Evolutionary conservation across 2,888 invertebrate species (phyloP), one percentile per base, ranked within the genome.

Genomic region (Mactromeris polynyma): DNA sequence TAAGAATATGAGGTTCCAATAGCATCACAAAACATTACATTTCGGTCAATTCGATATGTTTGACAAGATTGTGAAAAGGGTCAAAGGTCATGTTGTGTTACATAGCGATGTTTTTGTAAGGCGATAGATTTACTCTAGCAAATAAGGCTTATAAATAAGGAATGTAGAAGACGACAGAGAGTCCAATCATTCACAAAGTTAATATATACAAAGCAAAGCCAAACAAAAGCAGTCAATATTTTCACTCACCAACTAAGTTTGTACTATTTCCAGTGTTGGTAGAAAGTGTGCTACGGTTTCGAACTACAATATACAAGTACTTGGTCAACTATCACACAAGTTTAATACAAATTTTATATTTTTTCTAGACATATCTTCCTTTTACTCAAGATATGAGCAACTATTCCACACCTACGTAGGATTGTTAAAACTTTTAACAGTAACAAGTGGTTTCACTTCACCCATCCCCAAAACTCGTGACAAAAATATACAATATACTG

Each of bases 291-390:
- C 69, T 83, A 73, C 31, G 64, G 83, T 58, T 42, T 83, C 83
- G 42, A 83, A 83, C 83, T 83, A 83, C 40, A 83, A 83, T 83
- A 46, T 83, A 83, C 19, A 69, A 83, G 73, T 46, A 36, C 11
- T 58, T 54, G n/a, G 58, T 64, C 58, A 64, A 64, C 58, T 64
- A 64, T 26, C 58, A 64, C 58, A 26, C n/a, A 54, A 54, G 19
- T 6, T 64, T 11, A 46, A 46, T 46, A 46, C 14, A 46, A 46
- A 17, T 46, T 11, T 3, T 46, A 46, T 46, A 14, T 46, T 46
- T 46, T 46, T 14, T 46, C 11, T n/a, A n/a, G n/a, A n/a, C n/a
- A n/a, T n/a, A n/a, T n/a, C n/a, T n/a, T 46, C 46, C 14, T 9
- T 2, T 11, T 46, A 40, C 40, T 7, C 40, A 40, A 11, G 11